phyloP scores from a whole-genome alignment of 2,797 vertebrate genomes.

The Dicrostonyx torquatus region DNA sequence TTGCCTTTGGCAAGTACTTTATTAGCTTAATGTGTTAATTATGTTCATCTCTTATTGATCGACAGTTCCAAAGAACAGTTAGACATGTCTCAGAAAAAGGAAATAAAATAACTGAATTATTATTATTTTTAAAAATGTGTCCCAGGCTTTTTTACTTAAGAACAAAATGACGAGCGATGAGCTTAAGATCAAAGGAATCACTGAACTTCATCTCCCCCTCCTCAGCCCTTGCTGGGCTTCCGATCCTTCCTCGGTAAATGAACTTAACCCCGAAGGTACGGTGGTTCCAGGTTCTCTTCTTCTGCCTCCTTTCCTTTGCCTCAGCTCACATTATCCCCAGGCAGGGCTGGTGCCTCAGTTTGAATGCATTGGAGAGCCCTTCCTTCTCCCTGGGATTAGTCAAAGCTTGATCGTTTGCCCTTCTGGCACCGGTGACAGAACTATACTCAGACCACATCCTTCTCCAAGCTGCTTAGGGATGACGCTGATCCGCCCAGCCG shows the following conservation, averaged over 20 bases:
- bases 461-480: not conserved
- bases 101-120: not conserved
- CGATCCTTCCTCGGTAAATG: not conserved
- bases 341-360: not conserved
- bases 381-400: too few relatives aligned
- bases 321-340: not conserved
- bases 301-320: not conserved
- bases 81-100: not conserved
- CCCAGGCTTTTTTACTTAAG: not conserved
- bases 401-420: not conserved
- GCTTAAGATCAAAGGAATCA: not conserved
- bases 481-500: not conserved
- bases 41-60: conserved; percentile 8
- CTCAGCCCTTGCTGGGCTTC: not conserved
- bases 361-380: not conserved
- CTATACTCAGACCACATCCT: not conserved
- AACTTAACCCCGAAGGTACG: not conserved
- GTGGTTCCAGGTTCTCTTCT: not conserved
- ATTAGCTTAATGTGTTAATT: not conserved
- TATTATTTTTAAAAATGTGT: not conserved
- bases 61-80: conserved; percentile 15
- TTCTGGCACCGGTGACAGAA: not conserved
- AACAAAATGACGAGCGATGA: not conserved
- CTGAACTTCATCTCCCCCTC: not conserved
- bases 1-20: conserved; percentile 48